Conservation (phyloP, 2,113 vertebrate species). For the Anarhynchus alexandrinus region DNA sequence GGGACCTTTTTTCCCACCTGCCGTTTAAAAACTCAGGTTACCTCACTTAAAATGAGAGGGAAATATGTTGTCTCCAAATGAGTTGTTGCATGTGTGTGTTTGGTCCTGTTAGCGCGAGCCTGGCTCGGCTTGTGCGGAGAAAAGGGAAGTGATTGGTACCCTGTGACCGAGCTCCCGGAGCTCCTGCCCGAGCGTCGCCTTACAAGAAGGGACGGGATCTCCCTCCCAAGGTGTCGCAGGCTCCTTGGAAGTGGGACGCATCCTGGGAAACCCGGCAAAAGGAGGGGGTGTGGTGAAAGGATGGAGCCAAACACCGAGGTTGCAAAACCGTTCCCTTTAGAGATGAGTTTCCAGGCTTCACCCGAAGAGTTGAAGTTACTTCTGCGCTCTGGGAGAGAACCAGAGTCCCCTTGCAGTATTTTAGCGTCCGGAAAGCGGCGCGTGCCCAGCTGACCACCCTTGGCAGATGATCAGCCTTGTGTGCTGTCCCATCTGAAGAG, state of each 20-base stretch:
- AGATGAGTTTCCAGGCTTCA: neutral
- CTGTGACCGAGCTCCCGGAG: fast-evolving
- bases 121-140: neutral
- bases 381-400: neutral
- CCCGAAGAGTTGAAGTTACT: neutral
- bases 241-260: fast-evolving
- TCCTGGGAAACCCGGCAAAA: fast-evolving
- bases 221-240: fast-evolving
- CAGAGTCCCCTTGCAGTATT: neutral
- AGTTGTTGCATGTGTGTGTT: neutral
- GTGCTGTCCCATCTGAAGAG: neutral
- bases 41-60: neutral
- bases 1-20: neutral
- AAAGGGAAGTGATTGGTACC: neutral
- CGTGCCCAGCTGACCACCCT: neutral
- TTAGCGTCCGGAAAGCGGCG: neutral
- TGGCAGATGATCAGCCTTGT: neutral
- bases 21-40: neutral
- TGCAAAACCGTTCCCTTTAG: neutral
- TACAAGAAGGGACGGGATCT: fast-evolving
- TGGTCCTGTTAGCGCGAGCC: neutral
- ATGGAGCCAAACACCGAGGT: fast-evolving
- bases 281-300: neutral
- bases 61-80: neutral
- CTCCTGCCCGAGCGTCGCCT: neutral